Evolutionary conservation across 1,140 invertebrate genomes (phyloP).

Genomic region (Hydropsyche tenuis): DNA sequence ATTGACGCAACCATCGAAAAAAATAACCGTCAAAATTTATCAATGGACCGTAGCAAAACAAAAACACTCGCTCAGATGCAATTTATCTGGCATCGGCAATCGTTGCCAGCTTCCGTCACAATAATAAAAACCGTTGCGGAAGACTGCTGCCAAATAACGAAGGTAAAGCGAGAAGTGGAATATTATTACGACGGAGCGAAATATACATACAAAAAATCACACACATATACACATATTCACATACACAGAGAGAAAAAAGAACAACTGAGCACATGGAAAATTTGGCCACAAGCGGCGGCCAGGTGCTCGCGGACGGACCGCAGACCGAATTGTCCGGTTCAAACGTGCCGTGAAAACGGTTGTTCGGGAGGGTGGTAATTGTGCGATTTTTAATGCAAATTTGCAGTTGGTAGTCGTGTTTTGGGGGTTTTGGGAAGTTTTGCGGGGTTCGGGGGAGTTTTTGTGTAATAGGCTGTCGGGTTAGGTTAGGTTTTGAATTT

Average conservation of each 20-base stretch:
- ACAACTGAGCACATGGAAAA: conserved; percentile 8
- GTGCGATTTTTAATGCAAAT: too few relatives aligned
- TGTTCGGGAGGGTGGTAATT: too few relatives aligned
- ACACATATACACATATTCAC: neutral
- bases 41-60: conserved; percentile 2
- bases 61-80: conserved; percentile 2
- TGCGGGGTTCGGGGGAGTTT: too few relatives aligned
- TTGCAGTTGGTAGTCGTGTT: too few relatives aligned
- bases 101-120: conserved; percentile 22
- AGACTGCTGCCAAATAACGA: conserved; percentile 28
- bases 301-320: neutral
- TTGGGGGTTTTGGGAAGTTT: too few relatives aligned
- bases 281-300: neutral
- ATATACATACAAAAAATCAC: neutral
- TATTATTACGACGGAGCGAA: neutral
- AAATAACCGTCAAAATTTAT: neutral
- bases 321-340: too few relatives aligned
- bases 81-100: conserved; percentile 21
- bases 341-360: too few relatives aligned
- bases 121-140: conserved; percentile 27
- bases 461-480: too few relatives aligned
- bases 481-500: too few relatives aligned
- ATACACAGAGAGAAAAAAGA: neutral
- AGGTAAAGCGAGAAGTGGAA: conserved; percentile 14
- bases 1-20: too few relatives aligned